Evolutionary conservation across 2,113 vertebrate genomes (phyloP).

Genomic region (Lepus timidus): DNA sequence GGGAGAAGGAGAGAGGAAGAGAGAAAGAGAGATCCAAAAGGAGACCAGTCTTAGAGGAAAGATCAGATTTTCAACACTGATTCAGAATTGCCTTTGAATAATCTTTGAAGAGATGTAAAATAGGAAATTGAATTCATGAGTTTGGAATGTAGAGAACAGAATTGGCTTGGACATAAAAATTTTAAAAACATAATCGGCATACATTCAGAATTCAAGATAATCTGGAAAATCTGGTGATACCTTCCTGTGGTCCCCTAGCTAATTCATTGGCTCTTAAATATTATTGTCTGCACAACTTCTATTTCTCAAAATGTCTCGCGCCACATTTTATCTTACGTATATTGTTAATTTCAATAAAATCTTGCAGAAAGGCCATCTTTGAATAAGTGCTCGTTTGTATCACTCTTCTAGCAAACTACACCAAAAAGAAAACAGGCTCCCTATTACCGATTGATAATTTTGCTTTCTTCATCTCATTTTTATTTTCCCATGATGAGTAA

Average conservation of each 20-base stretch:
- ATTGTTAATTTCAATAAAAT: neutral
- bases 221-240: neutral
- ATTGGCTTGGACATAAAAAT: neutral
- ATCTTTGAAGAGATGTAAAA: neutral
- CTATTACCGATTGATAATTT: neutral
- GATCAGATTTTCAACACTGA: neutral
- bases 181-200: neutral
- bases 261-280: neutral
- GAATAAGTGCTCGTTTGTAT: neutral
- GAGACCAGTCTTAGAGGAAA: neutral
- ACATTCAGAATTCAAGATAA: neutral
- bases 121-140: neutral
- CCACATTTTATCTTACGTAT: neutral
- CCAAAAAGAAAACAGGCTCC: neutral
- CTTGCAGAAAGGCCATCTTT: neutral
- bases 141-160: neutral
- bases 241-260: neutral
- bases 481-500: slow-evolving; percentile 36
- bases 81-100: neutral
- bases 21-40: neutral
- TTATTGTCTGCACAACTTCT: neutral
- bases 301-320: neutral
- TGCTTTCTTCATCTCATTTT: neutral
- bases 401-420: neutral
- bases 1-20: no score